These are phyloP conservation scores for Vollenhovia emeryi DNA, from an alignment of 1,140 invertebrate genomes.

Conservation along the genomic window DNA sequence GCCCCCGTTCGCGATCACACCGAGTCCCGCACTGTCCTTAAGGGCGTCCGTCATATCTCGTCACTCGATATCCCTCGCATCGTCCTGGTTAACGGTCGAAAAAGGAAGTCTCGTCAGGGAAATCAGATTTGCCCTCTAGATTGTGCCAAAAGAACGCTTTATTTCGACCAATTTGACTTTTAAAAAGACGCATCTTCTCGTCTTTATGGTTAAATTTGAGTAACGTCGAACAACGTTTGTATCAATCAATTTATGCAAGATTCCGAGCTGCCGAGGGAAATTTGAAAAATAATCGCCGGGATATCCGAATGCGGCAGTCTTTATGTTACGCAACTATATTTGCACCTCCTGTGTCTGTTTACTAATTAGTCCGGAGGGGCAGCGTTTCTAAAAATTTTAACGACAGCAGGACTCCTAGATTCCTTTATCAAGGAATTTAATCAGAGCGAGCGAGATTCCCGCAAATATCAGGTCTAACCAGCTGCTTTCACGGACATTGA, in stretches of 20 bases:
- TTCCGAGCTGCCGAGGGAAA: not conserved
- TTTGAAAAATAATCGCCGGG: not conserved
- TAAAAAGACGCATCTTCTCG: slow-evolving; percentile 12
- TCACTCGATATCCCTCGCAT: slow-evolving; percentile 23
- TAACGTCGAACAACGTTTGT: not conserved
- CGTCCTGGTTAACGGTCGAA: slow-evolving; percentile 8
- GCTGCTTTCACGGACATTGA: not conserved
- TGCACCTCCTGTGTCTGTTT: not conserved
- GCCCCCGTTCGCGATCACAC: slow-evolving; percentile 19
- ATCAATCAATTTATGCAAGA: slow-evolving; percentile 5
- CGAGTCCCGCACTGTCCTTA: slow-evolving; percentile 48
- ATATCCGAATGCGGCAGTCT: no score
- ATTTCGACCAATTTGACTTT: slow-evolving; percentile 14
- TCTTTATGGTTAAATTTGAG: not conserved
- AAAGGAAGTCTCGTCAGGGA: not conserved
- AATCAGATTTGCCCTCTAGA: slow-evolving; percentile 1
- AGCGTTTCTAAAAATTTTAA: not conserved
- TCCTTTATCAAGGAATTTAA: not conserved
- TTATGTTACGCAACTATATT: not conserved
- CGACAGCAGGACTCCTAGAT: not conserved
- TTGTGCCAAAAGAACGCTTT: not conserved
- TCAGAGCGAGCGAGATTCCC: not conserved
- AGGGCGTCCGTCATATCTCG: slow-evolving; percentile 61
- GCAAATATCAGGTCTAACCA: not conserved
- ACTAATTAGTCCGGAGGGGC: not conserved